phyloP scores from a whole-genome alignment of 2,113 vertebrate genomes.

The Oryzias curvinotus region DNA sequence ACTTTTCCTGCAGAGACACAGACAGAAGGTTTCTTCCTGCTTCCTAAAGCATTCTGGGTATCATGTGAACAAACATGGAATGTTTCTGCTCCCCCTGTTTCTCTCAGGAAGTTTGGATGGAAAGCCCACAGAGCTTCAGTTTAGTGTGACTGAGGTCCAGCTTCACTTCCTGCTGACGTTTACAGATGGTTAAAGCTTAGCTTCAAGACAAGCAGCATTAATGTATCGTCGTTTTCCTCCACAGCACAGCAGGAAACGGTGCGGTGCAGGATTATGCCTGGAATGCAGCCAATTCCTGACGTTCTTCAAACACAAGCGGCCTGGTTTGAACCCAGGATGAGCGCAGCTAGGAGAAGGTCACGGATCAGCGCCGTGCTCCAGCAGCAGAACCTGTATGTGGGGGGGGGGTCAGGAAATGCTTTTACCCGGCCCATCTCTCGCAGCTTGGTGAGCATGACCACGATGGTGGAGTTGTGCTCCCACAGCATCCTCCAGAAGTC shows the following conservation, averaged over 20 bases:
- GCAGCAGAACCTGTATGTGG: neutral
- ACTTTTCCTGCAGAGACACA: conserved; percentile 84
- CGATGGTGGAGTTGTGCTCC: conserved; percentile 97
- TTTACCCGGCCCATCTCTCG: conserved; percentile 93
- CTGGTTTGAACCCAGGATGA: conserved; percentile 5
- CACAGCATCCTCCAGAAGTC: conserved; percentile 99
- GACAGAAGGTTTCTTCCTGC: neutral
- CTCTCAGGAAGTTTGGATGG: too few species aligned
- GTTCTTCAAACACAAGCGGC: neutral
- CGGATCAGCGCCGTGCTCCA: conserved; percentile 43
- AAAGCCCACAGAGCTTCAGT: too few species aligned
- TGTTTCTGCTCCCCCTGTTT: too few species aligned
- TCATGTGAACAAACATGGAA: too few species aligned
- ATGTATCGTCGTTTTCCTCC: too few species aligned
- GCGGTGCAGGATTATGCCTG: conserved; percentile 1
- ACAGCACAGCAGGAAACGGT: neutral
- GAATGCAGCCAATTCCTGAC: conserved; percentile 21
- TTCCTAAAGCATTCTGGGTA: too few species aligned
- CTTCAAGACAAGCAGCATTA: too few species aligned
- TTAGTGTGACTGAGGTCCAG: too few species aligned
- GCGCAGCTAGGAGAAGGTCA: conserved; percentile 25
- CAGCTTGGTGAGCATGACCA: conserved; percentile 97
- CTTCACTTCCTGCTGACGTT: too few species aligned
- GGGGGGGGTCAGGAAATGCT: too few species aligned
- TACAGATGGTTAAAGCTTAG: too few species aligned